Base-by-base conservation (phyloP, 2,888 invertebrate genomes). In the Clistopyga incitator region DNA sequence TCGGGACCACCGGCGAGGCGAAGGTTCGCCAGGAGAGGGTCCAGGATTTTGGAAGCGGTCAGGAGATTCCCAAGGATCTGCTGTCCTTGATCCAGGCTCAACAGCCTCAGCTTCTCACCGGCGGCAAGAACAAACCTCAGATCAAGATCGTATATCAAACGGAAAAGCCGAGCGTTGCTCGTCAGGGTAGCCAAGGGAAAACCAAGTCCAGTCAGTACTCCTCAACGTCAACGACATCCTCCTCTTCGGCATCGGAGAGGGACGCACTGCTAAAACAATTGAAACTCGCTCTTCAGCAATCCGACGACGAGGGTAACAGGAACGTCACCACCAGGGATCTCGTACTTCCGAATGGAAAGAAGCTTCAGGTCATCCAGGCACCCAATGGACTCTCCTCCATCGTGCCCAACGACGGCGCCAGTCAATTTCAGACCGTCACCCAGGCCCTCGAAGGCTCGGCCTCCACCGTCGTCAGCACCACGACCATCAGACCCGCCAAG, bases 181-280 rank as follows among this genome's bases (percentile, higher is more conserved):
- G 65, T 78, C 52, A 29, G 3, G 25, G 4, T 11, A 50, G 18
- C 18, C 50, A 50, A 18, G 61, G 82, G 3, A 82, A 79, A 4
- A 59, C 42, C 18, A 85, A 77, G 38, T 38, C 67, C 29, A 74
- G 70, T 11, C 87, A 85, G 34, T 45, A 72, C 81, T 86, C 91
- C 0, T 92, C 93, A 10, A 29, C 34, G 15, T 25, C 54, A 38
- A 23, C 74, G 50, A 52, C 72, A 6, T 65, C 78, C 0, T 25
- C 87, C 8, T 45, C 68, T 0, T 65, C 82, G 0, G 78, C 76
- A 0, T n/a, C 72, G 3, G 95, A 95, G 84, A 95, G 96, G 87
- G 97, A 97, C 59, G 95, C 96, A 84, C 94, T 97, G 45, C 91
- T 97, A 8, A 96, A 96, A 84, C 97, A 97, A 90, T 91, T 97